Percentiles rank a stretch among this genome's conserved stretches.
phyloP scores from a whole-genome alignment of 2,113 vertebrate genomes.

The Procavia capensis region DNA sequence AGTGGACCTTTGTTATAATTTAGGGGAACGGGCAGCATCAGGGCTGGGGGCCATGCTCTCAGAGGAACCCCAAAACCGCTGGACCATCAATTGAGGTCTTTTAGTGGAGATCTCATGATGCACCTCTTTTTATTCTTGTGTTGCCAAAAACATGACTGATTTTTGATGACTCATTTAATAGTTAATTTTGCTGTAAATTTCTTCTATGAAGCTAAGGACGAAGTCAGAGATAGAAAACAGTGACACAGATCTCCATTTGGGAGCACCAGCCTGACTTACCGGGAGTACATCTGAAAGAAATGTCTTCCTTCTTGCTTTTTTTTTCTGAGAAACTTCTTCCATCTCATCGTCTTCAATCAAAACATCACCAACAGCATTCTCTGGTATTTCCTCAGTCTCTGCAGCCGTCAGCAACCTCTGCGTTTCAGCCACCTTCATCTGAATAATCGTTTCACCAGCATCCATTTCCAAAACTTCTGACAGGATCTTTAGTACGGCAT shows the following conservation, averaged over 20 bases:
- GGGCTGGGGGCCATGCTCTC: no score
- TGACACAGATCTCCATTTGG: rapidly evolving
- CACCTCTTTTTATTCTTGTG: no score
- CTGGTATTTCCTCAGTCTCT: constrained; percentile 80
- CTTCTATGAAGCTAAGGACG: background rate
- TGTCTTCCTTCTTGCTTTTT: constrained; percentile 81
- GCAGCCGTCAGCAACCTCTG: constrained; percentile 78
- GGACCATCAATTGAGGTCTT: no score
- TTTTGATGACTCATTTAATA: background rate
- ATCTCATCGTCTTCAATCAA: constrained; percentile 85
- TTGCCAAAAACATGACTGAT: background rate
- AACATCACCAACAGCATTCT: constrained; percentile 24
- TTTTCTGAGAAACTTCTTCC: constrained; percentile 83
- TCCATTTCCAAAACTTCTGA: constrained; percentile 92
- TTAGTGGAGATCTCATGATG: no score
- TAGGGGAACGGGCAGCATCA: no score
- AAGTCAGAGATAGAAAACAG: background rate
- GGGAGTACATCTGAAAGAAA: constrained; percentile 95
- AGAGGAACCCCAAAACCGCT: no score
- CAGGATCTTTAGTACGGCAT: constrained; percentile 91
- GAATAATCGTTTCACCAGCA: constrained; percentile 86
- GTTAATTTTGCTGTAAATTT: background rate
- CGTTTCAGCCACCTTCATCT: constrained; percentile 87
- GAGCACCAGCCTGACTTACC: constrained; percentile 86
- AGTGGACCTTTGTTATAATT: no score